Evolutionary conservation across 1,140 invertebrate genomes (phyloP), one percentile per base, ranked within the genome.

Genomic region (Brachionus manjavacas): DNA sequence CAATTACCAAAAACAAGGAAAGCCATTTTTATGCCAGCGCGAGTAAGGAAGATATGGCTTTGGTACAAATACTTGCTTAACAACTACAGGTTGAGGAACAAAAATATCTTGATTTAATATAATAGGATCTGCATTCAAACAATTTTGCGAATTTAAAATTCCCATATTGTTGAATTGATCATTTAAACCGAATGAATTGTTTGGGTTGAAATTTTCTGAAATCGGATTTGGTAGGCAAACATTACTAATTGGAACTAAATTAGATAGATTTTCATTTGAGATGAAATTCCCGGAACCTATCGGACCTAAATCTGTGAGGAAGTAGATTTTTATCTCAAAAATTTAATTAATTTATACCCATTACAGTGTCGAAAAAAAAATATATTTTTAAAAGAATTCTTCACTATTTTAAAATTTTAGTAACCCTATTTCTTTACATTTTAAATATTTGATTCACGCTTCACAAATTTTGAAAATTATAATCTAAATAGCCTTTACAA

Each of bases 1-100:
- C 66, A 72, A 39, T 41, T 72, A 72, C 12, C 35, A 72, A 41
- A 72, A 72, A 72, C 68, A 41, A 20, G 68, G 68, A 41, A 72
- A 72, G 8, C 68, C 68, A 41, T 72, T 72, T 41, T 72, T 72
- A 41, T 72, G 16, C 31, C 68, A 72, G 7, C 35, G 31, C 2
- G 68, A 72, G 23, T 72, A 72, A 16, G 68, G 68, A n/a, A 72
- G 35, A 41, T 72, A 72, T 20, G 68, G 68, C 41, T 72, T 72
- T 12, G 35, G 68, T n/a, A 72, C 35, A 39, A 43, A 39, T 4
- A 72, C 68, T 72, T 72, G 31, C 16, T 72, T 72, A 11, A 72
- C 14, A 72, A 72, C 35, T 16, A 72, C 31, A 11, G 68, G 68
- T 4, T 39, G 28, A 43, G 68, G 68, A 20, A 72, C n/a, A 20